phyloP scores from a whole-genome alignment of 2,797 vertebrate species.

The Muscicapa striata region DNA sequence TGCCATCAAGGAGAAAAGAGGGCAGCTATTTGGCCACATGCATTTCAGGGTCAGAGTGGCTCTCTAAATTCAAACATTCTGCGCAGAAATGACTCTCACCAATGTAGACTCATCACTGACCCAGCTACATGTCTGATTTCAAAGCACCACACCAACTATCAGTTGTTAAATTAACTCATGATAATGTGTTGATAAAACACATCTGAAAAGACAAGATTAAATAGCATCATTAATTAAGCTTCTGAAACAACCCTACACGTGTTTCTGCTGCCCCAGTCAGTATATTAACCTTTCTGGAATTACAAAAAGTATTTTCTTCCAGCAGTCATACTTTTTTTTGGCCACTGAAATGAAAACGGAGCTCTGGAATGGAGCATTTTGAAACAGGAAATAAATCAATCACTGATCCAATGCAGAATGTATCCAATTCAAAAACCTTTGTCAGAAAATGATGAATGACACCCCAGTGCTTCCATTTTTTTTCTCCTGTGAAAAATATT shows the following conservation, averaged over 20 bases:
- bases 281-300: neutral
- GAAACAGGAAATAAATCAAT: constrained; percentile 40
- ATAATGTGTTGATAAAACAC: neutral
- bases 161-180: constrained; percentile 1
- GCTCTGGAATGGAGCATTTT: neutral
- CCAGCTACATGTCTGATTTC: neutral
- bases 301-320: neutral
- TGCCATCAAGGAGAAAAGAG: neutral
- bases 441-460: constrained; percentile 33
- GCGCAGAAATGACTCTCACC: neutral
- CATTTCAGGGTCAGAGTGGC: neutral
- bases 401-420: neutral
- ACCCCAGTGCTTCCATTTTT: neutral
- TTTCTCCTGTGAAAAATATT: constrained; percentile 30
- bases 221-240: neutral
- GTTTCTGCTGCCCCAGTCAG: neutral
- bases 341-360: constrained; percentile 6
- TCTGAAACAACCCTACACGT: neutral
- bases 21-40: neutral
- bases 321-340: neutral
- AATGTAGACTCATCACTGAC: neutral
- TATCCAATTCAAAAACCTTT: neutral
- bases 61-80: neutral
- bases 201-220: neutral
- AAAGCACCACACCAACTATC: neutral